Evolutionary conservation across 2,888 invertebrate genomes (phyloP).

Genomic region (Drosophila ezoana): DNA sequence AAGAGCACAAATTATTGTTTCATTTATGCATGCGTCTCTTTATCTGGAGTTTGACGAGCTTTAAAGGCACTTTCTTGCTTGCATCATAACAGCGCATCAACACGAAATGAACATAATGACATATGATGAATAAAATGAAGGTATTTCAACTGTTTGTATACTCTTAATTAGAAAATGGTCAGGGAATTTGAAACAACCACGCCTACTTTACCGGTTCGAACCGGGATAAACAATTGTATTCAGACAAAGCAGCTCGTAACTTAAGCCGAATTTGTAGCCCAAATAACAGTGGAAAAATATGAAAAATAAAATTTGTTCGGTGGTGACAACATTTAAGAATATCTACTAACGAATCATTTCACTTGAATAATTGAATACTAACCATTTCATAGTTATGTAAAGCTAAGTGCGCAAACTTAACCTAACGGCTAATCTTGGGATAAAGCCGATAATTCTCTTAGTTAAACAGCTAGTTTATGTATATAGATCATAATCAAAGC

Average conservation of each 20-base stretch:
- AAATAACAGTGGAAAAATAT: too few relatives aligned
- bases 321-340: too few relatives aligned
- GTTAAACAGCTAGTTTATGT: too few relatives aligned
- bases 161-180: neutral
- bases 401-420: too few relatives aligned
- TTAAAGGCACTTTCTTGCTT: slow-evolving; percentile 19
- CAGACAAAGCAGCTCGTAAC: too few relatives aligned
- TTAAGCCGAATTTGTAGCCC: too few relatives aligned
- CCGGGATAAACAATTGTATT: neutral
- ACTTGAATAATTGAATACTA: too few relatives aligned
- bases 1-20: slow-evolving; percentile 61
- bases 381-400: too few relatives aligned
- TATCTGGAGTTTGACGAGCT: slow-evolving; percentile 62
- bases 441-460: too few relatives aligned
- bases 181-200: neutral
- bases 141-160: neutral
- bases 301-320: too few relatives aligned
- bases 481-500: neutral
- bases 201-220: neutral
- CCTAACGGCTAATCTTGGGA: too few relatives aligned
- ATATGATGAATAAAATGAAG: neutral
- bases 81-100: slow-evolving; percentile 20
- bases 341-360: too few relatives aligned
- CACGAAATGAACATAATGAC: neutral
- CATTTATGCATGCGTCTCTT: slow-evolving; percentile 56